Conservation (phyloP, 2,888 invertebrate species). For the Drosophila percnosoma region DNA sequence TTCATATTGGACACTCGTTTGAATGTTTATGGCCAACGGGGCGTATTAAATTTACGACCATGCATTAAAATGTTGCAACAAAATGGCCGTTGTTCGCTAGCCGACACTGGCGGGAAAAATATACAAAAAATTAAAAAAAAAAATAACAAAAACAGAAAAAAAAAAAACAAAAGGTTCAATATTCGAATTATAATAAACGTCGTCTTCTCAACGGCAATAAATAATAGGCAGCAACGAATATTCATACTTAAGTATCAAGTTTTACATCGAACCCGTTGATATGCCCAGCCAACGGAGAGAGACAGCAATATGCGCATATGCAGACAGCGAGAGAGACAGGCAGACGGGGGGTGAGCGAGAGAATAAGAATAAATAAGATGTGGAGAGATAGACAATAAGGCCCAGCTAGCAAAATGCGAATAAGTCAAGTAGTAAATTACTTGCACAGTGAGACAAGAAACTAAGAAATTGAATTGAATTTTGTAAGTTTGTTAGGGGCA, state of each 20-base stretch:
- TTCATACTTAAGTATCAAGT: conserved; percentile 61
- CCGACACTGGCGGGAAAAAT: conserved; percentile 38
- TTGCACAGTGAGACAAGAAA: conserved; percentile 53
- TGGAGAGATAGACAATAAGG: conserved; percentile 29
- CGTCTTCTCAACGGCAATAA: conserved; percentile 74
- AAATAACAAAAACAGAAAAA: conserved; percentile 23
- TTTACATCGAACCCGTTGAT: conserved; percentile 73
- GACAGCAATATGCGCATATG: conserved; percentile 2
- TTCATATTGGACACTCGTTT: conserved; percentile 69
- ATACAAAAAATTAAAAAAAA: conserved; percentile 4
- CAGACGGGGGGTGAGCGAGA: background rate
- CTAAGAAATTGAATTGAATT: background rate
- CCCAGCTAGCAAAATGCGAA: conserved; percentile 48
- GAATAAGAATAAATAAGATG: conserved; percentile 25
- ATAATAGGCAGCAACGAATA: conserved; percentile 72
- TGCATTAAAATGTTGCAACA: conserved; percentile 80
- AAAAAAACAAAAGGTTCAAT: conserved; percentile 57
- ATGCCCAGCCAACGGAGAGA: conserved; percentile 45
- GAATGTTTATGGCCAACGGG: conserved; percentile 75
- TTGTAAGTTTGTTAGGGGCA: background rate
- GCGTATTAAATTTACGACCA: conserved; percentile 78
- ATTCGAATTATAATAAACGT: conserved; percentile 80
- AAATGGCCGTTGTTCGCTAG: conserved; percentile 62
- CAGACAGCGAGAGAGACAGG: background rate
- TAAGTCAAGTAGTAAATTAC: conserved; percentile 69